Evolutionary conservation across 2,797 vertebrate species (phyloP).

Genomic region (Macropodus opercularis): DNA sequence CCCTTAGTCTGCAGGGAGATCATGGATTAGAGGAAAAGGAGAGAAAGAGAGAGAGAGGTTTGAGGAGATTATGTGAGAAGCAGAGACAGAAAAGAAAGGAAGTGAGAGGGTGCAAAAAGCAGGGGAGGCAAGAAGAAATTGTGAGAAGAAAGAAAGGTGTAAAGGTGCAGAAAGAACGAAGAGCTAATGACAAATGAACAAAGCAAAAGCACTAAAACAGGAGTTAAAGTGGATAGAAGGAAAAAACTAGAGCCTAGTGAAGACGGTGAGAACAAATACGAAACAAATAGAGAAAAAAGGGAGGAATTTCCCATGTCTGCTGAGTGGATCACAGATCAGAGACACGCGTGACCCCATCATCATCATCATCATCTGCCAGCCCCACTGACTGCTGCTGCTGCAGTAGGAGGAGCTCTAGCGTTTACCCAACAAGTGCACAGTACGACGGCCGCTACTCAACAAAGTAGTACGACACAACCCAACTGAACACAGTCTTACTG

Average conservation of each 20-base stretch:
- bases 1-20: constrained; percentile 44
- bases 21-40: constrained; percentile 17
- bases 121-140: background rate
- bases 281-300: constrained; percentile 18
- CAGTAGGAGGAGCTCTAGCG: too few species aligned
- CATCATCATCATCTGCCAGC: constrained; percentile 66
- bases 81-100: constrained; percentile 1
- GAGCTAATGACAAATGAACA: constrained; percentile 35
- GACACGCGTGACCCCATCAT: constrained; percentile 65
- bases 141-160: constrained; percentile 4
- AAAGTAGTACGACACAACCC: constrained; percentile 19
- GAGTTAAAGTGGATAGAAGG: background rate
- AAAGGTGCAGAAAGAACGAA: constrained; percentile 4
- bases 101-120: constrained; percentile 8
- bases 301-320: constrained; percentile 44
- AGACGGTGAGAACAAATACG: constrained; percentile 23
- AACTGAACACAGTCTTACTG: background rate
- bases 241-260: background rate
- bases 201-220: background rate
- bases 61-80: constrained; percentile 7
- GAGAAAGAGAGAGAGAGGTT: background rate
- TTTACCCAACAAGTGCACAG: too few species aligned
- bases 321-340: constrained; percentile 63
- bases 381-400: constrained; percentile 60
- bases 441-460: constrained; percentile 21